A percentile compares a stretch with the other conserved stretches of the same genome.
Conservation (phyloP, 2,888 invertebrate species). For the Parascotia fuliginaria region DNA sequence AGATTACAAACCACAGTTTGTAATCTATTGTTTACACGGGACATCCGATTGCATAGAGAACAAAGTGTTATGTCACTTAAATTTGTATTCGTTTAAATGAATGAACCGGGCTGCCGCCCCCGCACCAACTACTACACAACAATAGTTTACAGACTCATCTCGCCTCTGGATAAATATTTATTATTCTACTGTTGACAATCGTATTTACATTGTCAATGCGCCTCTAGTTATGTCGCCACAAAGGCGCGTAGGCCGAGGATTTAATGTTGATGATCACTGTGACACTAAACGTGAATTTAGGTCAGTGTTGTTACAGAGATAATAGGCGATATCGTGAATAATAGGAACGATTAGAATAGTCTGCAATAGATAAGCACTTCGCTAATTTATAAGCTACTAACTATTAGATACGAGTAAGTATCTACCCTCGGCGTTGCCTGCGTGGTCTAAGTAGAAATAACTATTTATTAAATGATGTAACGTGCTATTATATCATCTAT, state of each 20-base stretch:
- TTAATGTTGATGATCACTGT: slow-evolving; percentile 74
- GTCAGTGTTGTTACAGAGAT: slow-evolving; percentile 64
- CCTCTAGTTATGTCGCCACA: slow-evolving; percentile 63
- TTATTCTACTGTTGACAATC: slow-evolving; percentile 81
- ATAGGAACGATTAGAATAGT: slow-evolving; percentile 22
- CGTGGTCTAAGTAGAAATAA: no score
- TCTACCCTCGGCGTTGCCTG: no score
- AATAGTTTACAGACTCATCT: slow-evolving; percentile 76
- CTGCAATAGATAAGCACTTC: not conserved
- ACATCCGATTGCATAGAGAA: slow-evolving; percentile 39
- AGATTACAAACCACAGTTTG: no score
- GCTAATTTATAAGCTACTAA: no score
- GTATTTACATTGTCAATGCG: slow-evolving; percentile 80
- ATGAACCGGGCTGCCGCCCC: slow-evolving; percentile 63
- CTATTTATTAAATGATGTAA: no score
- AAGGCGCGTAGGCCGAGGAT: slow-evolving; percentile 67
- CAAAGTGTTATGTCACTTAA: slow-evolving; percentile 58
- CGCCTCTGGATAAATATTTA: slow-evolving; percentile 81
- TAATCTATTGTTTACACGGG: slow-evolving; percentile 33
- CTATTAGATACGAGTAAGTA: no score
- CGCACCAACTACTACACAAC: slow-evolving; percentile 48
- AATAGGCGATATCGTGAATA: slow-evolving; percentile 46
- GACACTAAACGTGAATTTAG: slow-evolving; percentile 72
- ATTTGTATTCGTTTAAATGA: slow-evolving; percentile 58
- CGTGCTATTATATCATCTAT: no score